A percentile compares a stretch with the other conserved stretches of the same genome.
These are phyloP conservation scores for Taenioides sp. DNA, from an alignment of 2,797 vertebrate genomes.

Conservation along the genomic window DNA sequence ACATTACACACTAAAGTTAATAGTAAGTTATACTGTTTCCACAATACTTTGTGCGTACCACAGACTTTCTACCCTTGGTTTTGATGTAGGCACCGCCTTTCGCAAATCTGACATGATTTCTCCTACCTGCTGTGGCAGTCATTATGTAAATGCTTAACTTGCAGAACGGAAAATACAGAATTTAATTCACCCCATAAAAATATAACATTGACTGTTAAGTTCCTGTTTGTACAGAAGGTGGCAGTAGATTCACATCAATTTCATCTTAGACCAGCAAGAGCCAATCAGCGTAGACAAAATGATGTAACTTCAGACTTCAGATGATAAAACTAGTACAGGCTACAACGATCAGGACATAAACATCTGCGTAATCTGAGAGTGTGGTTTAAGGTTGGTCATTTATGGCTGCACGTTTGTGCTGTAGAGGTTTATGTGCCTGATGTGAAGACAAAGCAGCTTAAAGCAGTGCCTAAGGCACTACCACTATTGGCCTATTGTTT, in stretches of 20 bases:
- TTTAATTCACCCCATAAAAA: not conserved
- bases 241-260: not conserved
- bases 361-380: not conserved
- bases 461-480: not conserved
- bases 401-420: not conserved
- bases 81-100: no score
- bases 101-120: no score
- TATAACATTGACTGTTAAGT: not conserved
- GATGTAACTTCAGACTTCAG: not conserved
- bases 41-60: no score
- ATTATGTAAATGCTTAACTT: not conserved
- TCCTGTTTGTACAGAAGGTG: constrained; percentile 17
- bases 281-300: no score
- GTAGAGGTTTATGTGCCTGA: not conserved
- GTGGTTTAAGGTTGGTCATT: not conserved
- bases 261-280: no score
- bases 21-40: no score
- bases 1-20: no score
- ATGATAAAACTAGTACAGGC: not conserved
- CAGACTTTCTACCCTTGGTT: no score
- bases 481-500: no score
- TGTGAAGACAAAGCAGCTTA: not conserved
- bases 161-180: not conserved
- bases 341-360: not conserved
- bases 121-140: not conserved